Percentiles rank a stretch among this genome's conserved stretches.
These are phyloP conservation scores for Yponomeuta evonymella DNA, from an alignment of 2,888 invertebrate species.

Conservation along the genomic window DNA sequence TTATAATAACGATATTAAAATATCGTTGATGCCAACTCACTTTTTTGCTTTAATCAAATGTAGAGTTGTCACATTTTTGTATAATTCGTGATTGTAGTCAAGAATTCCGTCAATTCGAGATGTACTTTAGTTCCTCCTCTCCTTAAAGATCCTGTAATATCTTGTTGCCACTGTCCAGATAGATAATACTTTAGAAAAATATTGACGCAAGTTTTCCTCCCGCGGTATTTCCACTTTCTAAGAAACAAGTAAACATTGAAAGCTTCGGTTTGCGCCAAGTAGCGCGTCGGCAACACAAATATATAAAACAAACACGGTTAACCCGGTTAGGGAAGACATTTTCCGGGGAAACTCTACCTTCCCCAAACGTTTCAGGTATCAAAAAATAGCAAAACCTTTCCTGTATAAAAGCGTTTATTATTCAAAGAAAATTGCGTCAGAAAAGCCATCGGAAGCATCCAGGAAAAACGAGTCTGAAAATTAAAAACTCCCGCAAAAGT, in stretches of 20 bases:
- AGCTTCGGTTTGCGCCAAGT: background rate
- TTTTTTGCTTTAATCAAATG: too few relatives aligned
- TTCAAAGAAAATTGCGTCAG: background rate
- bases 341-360: background rate
- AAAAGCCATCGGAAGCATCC: background rate
- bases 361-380: background rate
- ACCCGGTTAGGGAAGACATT: background rate
- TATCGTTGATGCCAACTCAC: too few relatives aligned
- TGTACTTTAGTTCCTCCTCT: background rate
- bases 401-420: background rate
- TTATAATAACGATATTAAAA: too few relatives aligned
- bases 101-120: background rate
- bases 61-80: too few relatives aligned
- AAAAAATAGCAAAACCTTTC: too few relatives aligned
- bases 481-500: background rate
- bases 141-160: background rate
- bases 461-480: background rate
- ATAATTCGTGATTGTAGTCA: too few relatives aligned
- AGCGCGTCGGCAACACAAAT: background rate
- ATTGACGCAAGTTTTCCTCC: background rate
- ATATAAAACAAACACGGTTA: background rate
- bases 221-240: background rate
- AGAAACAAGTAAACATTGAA: background rate
- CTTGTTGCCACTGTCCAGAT: background rate
- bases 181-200: conserved; percentile 1